These are phyloP conservation scores for Bellardia bayeri DNA, from an alignment of 2,888 invertebrate species.

Conservation along the genomic window DNA sequence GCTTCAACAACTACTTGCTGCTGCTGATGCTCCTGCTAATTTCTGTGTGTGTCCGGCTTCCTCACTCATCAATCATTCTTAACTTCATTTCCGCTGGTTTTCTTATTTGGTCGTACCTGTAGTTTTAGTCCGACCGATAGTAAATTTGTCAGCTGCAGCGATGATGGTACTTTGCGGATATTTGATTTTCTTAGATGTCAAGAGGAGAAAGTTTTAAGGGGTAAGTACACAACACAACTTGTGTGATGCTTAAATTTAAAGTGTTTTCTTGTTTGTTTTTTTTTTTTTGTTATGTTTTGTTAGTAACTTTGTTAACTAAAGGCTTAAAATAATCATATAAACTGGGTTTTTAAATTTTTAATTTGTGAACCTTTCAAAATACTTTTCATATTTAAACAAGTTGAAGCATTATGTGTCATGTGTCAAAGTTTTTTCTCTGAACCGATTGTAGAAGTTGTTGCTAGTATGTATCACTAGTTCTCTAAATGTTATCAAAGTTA, in stretches of 20 bases:
- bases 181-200: conserved; percentile 99
- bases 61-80: background rate
- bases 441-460: no score
- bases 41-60: conserved; percentile 21
- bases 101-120: conserved; percentile 12
- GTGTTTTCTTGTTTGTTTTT: no score
- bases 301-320: no score
- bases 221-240: conserved; percentile 83
- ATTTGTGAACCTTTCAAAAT: no score
- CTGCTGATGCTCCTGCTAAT: background rate
- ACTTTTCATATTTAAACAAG: no score
- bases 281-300: no score
- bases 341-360: no score
- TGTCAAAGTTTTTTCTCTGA: no score
- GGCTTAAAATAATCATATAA: no score
- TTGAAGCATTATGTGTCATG: no score
- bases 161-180: conserved; percentile 98
- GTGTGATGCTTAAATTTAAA: background rate
- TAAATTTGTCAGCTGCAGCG: conserved; percentile 99
- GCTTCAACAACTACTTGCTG: background rate
- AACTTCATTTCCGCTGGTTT: conserved; percentile 33
- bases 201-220: conserved; percentile 96
- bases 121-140: conserved; percentile 99
- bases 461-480: no score
- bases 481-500: no score